These are phyloP conservation scores for Pedionomus torquatus DNA, from an alignment of 2,113 vertebrate genomes.

Conservation along the genomic window DNA sequence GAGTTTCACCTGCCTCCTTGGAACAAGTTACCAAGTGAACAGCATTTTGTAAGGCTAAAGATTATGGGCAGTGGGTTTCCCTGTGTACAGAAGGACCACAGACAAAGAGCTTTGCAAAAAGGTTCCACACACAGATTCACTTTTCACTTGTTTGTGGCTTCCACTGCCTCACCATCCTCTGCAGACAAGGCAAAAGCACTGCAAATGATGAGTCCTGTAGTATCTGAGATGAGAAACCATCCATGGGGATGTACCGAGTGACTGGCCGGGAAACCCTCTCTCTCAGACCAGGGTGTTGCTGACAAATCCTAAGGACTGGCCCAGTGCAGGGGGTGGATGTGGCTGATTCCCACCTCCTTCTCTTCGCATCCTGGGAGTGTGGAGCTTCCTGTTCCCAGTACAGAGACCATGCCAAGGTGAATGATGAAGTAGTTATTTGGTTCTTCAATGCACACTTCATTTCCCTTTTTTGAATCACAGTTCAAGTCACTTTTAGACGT, in stretches of 20 bases:
- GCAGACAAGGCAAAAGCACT: background rate
- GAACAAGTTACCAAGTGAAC: background rate
- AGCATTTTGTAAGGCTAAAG: background rate
- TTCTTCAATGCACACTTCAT: conserved; percentile 26
- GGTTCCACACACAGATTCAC: background rate
- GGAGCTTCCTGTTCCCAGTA: background rate
- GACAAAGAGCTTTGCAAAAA: background rate
- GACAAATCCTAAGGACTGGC: background rate
- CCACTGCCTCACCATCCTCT: background rate
- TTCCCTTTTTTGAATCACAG: conserved; percentile 50
- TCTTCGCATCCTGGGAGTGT: background rate
- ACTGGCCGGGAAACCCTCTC: background rate
- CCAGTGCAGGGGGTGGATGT: background rate
- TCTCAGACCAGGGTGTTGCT: fast-evolving
- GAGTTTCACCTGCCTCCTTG: background rate
- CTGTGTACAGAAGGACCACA: background rate
- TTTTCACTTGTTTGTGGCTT: background rate
- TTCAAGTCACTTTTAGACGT: conserved; percentile 42
- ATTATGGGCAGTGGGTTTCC: background rate
- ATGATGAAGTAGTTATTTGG: background rate
- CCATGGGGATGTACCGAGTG: background rate
- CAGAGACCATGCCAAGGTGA: background rate
- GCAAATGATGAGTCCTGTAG: background rate
- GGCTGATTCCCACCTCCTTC: background rate
- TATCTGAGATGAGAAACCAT: background rate